These are phyloP conservation scores for Anseranas semipalmata DNA, from an alignment of 2,113 vertebrate species.

Conservation along the genomic window DNA sequence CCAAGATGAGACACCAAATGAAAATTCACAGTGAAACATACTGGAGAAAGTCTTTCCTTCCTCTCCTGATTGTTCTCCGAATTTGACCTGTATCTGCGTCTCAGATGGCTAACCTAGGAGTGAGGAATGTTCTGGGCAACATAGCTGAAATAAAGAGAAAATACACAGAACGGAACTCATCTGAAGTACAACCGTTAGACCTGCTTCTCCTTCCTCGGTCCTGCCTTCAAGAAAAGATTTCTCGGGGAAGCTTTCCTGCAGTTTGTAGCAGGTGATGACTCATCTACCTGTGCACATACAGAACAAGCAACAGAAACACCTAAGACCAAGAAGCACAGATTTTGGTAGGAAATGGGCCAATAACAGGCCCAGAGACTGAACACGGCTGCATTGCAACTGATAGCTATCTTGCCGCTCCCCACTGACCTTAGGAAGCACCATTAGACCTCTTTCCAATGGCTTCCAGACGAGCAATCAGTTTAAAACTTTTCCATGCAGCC, in stretches of 20 bases:
- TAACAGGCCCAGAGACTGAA: background rate
- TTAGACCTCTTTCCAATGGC: background rate
- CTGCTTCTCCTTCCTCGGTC: background rate
- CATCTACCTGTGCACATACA: background rate
- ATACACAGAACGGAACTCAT: background rate
- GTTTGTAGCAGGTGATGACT: background rate
- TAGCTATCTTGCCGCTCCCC: background rate
- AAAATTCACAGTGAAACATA: background rate
- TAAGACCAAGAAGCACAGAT: background rate
- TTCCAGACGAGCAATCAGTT: background rate
- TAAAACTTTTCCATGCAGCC: background rate
- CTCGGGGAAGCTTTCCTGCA: background rate
- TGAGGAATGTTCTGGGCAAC: background rate
- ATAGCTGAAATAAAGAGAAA: background rate
- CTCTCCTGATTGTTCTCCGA: background rate
- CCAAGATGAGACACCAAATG: background rate
- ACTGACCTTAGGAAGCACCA: background rate
- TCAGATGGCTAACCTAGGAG: background rate
- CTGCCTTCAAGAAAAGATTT: background rate
- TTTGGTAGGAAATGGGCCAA: background rate
- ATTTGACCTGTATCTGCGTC: background rate
- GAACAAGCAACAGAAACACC: background rate
- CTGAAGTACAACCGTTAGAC: background rate
- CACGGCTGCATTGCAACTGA: fast-evolving
- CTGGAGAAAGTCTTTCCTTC: background rate